A percentile compares a stretch with the other conserved stretches of the same genome.
Evolutionary conservation across 2,113 vertebrate species (phyloP).

Genomic region (Chionomys nivalis): DNA sequence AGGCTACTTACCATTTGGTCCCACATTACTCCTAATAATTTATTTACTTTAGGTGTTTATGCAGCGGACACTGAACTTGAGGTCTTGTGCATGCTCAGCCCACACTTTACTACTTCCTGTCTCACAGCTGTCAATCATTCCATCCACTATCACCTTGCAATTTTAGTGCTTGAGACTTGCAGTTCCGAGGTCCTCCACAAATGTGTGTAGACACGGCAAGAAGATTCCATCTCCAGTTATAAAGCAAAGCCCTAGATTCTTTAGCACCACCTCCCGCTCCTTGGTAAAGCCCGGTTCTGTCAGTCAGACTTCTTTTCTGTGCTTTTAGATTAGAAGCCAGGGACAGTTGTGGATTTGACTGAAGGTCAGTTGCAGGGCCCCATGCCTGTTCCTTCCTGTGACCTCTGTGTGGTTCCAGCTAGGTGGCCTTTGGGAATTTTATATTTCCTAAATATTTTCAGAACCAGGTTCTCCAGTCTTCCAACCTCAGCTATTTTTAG

Average conservation of each 20-base stretch:
- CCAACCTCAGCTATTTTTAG: neutral
- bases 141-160: neutral
- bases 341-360: neutral
- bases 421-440: conserved; percentile 38
- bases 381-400: conserved; percentile 1
- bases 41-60: neutral
- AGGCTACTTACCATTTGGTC: neutral
- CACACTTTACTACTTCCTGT: neutral
- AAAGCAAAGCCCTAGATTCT: neutral
- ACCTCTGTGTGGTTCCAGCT: conserved; percentile 38
- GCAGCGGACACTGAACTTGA: neutral
- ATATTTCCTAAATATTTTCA: neutral
- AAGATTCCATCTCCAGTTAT: neutral
- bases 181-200: neutral
- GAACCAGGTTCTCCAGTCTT: neutral
- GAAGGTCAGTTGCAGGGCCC: conserved; percentile 9
- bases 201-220: neutral
- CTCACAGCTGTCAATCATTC: neutral
- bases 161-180: neutral
- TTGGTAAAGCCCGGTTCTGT: neutral
- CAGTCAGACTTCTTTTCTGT: neutral
- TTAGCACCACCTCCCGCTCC: neutral
- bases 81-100: neutral
- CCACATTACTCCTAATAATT: neutral
- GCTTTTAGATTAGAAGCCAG: neutral